Evolutionary conservation across 2,797 vertebrate genomes (phyloP), one percentile per base, ranked within the genome.

Genomic region (Astyanax mexicanus): DNA sequence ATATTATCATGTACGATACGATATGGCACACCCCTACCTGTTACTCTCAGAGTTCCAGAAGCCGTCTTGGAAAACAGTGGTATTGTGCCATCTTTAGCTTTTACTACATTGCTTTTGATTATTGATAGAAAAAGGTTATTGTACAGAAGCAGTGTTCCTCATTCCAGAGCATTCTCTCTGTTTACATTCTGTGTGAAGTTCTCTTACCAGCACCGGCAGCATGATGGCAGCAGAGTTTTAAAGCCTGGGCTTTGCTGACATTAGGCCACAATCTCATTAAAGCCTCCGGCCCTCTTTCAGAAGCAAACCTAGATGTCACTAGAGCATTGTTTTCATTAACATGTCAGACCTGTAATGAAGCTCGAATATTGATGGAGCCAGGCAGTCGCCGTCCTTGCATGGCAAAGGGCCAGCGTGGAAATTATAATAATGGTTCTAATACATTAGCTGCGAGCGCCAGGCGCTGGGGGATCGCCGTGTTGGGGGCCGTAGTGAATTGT

Each of bases 401-500:
- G 55, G 51, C 60, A 60, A 15, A 19, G 42, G 44, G 69, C 61
- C 75, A 75, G 51, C 13, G 35, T 27, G 72, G 29, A 75, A 71
- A 75, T 78, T 72, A 47, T 25, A 78, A 72, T 80, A 70, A 80
- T 78, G 60, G 58, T 37, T 78, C 44, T 77, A 55, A 81, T 70
- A 73, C 65, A 27, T 69, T 47, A 61, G 42, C 37, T 69, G 72
- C 57, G 51, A 75, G 72, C 65, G 15, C 19, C 15, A 45, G 40
- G 21, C 21, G 61, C 61, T 25, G 21, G 4, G 61, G 21, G 61
- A 42, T 61, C 7, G 13, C 13, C 32, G 52, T 62, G 19, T 64
- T 49, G 10, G 57, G 44, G 49, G 27, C 32, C 45, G 23, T 44
- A 23, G 19, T 38, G 47, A 80, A 71, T 70, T 67, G 64, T 60